A percentile compares a stretch with the other conserved stretches of the same genome.
These are phyloP conservation scores for Ptychoptera contaminata DNA, from an alignment of 2,888 invertebrate species.

Conservation along the genomic window DNA sequence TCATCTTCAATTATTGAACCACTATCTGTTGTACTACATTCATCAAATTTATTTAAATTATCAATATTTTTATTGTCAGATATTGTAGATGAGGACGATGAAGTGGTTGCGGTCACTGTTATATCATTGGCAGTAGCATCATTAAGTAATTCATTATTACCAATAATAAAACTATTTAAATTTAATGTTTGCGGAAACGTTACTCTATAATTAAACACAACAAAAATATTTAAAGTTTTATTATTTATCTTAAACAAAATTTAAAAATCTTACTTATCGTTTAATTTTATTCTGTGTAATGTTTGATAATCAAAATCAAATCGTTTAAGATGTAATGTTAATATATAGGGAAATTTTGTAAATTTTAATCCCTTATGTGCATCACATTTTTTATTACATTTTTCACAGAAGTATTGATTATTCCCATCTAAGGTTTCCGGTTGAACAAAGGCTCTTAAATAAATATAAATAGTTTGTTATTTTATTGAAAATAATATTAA, in stretches of 20 bases:
- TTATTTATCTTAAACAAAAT: conserved; percentile 2
- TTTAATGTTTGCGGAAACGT: conserved; percentile 67
- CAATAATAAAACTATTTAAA: conserved; percentile 53
- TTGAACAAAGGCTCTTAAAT: conserved; percentile 66
- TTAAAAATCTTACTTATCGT: conserved; percentile 52
- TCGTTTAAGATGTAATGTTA: conserved; percentile 73
- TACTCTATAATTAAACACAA: conserved; percentile 39
- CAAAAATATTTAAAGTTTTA: neutral
- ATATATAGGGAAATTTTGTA: conserved; percentile 67
- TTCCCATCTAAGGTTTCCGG: conserved; percentile 68
- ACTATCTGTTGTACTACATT: conserved; percentile 51
- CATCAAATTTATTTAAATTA: conserved; percentile 38
- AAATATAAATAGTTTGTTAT: neutral
- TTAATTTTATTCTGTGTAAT: conserved; percentile 71
- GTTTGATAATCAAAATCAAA: conserved; percentile 81
- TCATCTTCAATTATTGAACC: conserved; percentile 53
- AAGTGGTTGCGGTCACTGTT: conserved; percentile 15
- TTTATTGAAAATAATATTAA: too few relatives aligned
- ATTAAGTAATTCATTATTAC: conserved; percentile 14
- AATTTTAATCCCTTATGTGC: conserved; percentile 84
- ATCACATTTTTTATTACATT: conserved; percentile 71
- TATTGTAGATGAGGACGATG: conserved; percentile 18
- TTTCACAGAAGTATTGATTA: conserved; percentile 79
- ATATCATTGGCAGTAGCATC: conserved; percentile 17
- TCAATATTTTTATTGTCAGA: conserved; percentile 31